Percentiles rank a stretch among this genome's conserved stretches.
Conservation (phyloP, 2,797 vertebrate species). For the Denticeps clupeoides region DNA sequence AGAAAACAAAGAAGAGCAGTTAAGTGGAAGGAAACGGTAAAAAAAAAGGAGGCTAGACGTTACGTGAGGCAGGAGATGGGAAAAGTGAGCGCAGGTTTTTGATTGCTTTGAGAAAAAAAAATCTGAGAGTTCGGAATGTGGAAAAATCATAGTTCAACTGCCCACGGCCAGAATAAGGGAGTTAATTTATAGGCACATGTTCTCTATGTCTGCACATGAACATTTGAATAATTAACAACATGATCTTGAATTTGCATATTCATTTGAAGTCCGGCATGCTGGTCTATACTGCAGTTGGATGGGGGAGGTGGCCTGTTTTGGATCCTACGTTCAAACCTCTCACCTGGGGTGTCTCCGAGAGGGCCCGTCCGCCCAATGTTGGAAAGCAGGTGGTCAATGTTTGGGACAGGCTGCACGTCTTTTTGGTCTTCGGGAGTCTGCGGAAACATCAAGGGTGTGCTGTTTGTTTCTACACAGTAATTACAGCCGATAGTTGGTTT, state of each 20-base stretch:
- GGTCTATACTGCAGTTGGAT: slow-evolving; percentile 12
- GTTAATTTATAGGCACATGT: too few relatives aligned
- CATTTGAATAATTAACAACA: too few relatives aligned
- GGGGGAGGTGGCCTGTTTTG: background rate
- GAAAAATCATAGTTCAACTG: too few relatives aligned
- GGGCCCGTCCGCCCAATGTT: slow-evolving; percentile 81
- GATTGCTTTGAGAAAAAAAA: slow-evolving; percentile 10
- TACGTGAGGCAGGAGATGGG: slow-evolving; percentile 1
- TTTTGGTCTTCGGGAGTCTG: slow-evolving; percentile 79
- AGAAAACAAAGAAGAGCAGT: slow-evolving; percentile 31
- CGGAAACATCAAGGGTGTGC: slow-evolving; percentile 4
- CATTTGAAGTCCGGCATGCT: too few relatives aligned
- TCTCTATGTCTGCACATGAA: too few relatives aligned
- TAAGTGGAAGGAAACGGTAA: slow-evolving; percentile 24
- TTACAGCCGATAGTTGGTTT: background rate
- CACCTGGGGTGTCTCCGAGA: slow-evolving; percentile 74
- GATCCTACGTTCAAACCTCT: too few relatives aligned
- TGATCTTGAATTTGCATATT: too few relatives aligned
- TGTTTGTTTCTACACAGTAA: background rate
- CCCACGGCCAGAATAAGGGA: too few relatives aligned
- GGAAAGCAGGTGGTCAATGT: slow-evolving; percentile 90
- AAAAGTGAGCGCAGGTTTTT: background rate
- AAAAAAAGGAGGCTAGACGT: slow-evolving; percentile 13
- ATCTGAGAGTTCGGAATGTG: slow-evolving; percentile 1
- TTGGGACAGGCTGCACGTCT: slow-evolving; percentile 74